phyloP scores from a whole-genome alignment of 2,888 invertebrate genomes.

The Cetonia aurata region DNA sequence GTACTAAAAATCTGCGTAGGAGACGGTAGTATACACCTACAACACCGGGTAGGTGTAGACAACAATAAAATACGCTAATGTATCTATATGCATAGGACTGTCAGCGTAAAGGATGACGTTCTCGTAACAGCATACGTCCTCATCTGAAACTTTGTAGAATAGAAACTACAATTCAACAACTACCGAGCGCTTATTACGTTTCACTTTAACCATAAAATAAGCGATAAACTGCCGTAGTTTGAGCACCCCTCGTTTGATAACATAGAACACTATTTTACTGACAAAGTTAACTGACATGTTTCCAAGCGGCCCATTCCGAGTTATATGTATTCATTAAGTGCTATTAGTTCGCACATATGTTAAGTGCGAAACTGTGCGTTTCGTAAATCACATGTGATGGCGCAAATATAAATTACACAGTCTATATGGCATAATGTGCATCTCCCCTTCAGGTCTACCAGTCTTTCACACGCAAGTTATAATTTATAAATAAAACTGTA shows the following conservation, averaged over 20 bases:
- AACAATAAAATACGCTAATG: not conserved
- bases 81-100: no score
- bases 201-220: no score
- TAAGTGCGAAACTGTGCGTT: slow-evolving; percentile 54
- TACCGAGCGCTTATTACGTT: no score
- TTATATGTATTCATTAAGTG: slow-evolving; percentile 59
- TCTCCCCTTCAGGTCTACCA: slow-evolving; percentile 5
- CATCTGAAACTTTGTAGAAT: no score
- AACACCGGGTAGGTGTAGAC: not conserved
- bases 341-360: slow-evolving; percentile 59
- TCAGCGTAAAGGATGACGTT: no score
- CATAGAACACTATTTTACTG: slow-evolving; percentile 23
- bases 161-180: no score
- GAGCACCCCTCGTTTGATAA: not conserved
- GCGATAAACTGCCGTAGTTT: not conserved
- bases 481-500: slow-evolving; percentile 15
- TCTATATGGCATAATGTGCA: slow-evolving; percentile 1
- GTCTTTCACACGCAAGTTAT: slow-evolving; percentile 19
- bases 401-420: slow-evolving; percentile 42
- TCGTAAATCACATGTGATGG: slow-evolving; percentile 48
- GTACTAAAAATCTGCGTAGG: slow-evolving; percentile 45
- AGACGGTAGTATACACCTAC: not conserved
- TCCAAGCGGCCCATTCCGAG: slow-evolving; percentile 54
- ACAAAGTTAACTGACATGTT: slow-evolving; percentile 38
- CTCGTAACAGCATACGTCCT: no score